Base-by-base conservation (phyloP, 2,113 vertebrate genomes). In the Lonchura striata region DNA sequence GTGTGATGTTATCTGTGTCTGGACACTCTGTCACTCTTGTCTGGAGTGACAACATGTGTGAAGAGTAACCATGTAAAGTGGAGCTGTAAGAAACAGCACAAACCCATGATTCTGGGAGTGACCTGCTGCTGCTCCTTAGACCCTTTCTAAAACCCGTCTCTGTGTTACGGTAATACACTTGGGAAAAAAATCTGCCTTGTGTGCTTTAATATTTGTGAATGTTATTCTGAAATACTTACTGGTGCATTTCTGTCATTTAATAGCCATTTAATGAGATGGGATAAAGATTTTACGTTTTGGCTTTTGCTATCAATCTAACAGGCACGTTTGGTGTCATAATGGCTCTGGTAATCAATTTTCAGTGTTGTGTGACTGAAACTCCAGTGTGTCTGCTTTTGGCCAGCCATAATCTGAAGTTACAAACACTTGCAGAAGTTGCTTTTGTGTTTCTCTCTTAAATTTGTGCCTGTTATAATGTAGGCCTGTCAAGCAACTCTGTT, bases 281-380 rank as follows among this genome's bases (percentile, higher is more conserved):
- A 77, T 92, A 91, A 96, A 92, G 80, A 89, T 91, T 94, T 92
- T 88, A 83, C 18, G 31, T 91, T 96, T 91, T 84, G 64, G 47
- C 20, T 82, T 91, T 78, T 92, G 59, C 89, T 92, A 95, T 86
- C 86, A 42, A 35, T 84, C 90, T 66, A 46, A 21, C 28, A 50
- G 84, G 77, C 39, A 39, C 0, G 2, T 69, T 94, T 8, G 10
- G 39, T 47, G 54, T n/a, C 20, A 56, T 88, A 72, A 69, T 72
- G 66, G 63, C 59, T 90, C 86, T 64, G 46, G 25, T 79, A 83
- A 83, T 88, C 75, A 44, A 49, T 88, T 95, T 80, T 86, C 71
- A 80, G 75, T 33, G 59, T 28, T 1, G 4, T 46, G 47, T 82
- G 85, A 74, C 54, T 91, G 76, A 37, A 44, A 50, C 28, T 44